Percentiles rank a stretch among this genome's conserved stretches.
phyloP scores from a whole-genome alignment of 2,797 vertebrate genomes.

The Parambassis ranga region DNA sequence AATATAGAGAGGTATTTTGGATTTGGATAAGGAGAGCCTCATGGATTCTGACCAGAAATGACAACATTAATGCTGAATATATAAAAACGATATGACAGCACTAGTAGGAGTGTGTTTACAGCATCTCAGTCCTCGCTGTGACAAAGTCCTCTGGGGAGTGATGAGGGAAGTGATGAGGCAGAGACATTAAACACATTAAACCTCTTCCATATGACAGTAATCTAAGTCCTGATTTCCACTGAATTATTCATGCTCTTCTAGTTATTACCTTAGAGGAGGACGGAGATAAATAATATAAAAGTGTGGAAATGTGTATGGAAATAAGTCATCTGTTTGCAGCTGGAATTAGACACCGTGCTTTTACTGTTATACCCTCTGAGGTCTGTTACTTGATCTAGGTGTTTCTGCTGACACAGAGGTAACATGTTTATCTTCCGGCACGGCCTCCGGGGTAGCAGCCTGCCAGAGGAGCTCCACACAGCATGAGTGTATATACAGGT shows the following conservation, averaged over 20 bases:
- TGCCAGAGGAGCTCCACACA: too few relatives aligned
- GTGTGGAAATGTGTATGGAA: too few relatives aligned
- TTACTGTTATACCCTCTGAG: background rate
- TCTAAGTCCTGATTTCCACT: conserved; percentile 31
- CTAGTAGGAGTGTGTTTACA: background rate
- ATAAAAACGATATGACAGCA: background rate
- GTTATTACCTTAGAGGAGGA: conserved; percentile 30
- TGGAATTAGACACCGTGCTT: background rate
- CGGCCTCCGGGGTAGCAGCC: too few relatives aligned
- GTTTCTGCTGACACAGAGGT: too few relatives aligned
- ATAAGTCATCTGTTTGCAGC: conserved; percentile 17
- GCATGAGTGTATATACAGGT: too few relatives aligned
- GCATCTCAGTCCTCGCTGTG: background rate
- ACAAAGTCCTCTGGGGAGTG: conserved; percentile 5
- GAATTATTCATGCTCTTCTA: conserved; percentile 45
- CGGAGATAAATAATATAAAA: conserved; percentile 29
- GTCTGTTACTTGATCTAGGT: too few relatives aligned
- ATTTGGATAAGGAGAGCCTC: conserved; percentile 2
- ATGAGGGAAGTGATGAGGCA: conserved; percentile 15
- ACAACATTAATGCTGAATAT: background rate
- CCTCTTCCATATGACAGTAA: conserved; percentile 40
- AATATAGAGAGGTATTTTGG: background rate
- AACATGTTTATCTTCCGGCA: too few relatives aligned
- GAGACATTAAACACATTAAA: conserved; percentile 41
- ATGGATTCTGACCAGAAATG: conserved; percentile 8